A percentile compares a stretch with the other conserved stretches of the same genome.
These are phyloP conservation scores for Clostera curtula DNA, from an alignment of 2,888 invertebrate genomes.

Conservation along the genomic window DNA sequence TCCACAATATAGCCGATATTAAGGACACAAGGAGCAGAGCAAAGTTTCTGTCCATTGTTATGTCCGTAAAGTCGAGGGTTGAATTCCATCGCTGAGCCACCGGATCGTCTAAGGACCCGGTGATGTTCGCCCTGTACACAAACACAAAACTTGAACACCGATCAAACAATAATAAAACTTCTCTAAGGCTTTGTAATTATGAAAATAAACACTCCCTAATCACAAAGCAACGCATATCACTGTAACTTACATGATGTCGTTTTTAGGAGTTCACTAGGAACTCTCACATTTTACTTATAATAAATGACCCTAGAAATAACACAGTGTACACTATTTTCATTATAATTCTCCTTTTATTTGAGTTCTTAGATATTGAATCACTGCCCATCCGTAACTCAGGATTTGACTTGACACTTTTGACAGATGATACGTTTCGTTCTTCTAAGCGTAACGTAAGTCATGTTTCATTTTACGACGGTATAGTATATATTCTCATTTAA, in stretches of 20 bases:
- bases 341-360: slow-evolving; percentile 25
- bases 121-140: slow-evolving; percentile 52
- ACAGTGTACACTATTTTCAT: slow-evolving; percentile 37
- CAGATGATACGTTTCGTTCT: slow-evolving; percentile 20
- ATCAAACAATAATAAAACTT: slow-evolving; percentile 20
- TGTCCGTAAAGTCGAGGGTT: slow-evolving; percentile 76
- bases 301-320: slow-evolving; percentile 25
- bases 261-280: slow-evolving; percentile 27
- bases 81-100: slow-evolving; percentile 75
- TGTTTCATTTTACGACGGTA: background rate
- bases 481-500: too few relatives aligned
- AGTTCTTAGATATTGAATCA: slow-evolving; percentile 37
- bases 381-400: slow-evolving; percentile 32
- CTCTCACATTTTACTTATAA: slow-evolving; percentile 43
- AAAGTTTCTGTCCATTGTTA: slow-evolving; percentile 84
- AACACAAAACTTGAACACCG: slow-evolving; percentile 19
- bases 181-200: slow-evolving; percentile 26
- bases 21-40: slow-evolving; percentile 86
- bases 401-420: too few relatives aligned
- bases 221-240: slow-evolving; percentile 31
- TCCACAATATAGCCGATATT: slow-evolving; percentile 90
- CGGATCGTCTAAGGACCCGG: slow-evolving; percentile 41
- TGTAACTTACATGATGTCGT: slow-evolving; percentile 48
- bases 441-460: slow-evolving; percentile 6
- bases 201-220: slow-evolving; percentile 34